Evolutionary conservation across 1,140 invertebrate species (phyloP).

Genomic region (Nixonia krombeini): DNA sequence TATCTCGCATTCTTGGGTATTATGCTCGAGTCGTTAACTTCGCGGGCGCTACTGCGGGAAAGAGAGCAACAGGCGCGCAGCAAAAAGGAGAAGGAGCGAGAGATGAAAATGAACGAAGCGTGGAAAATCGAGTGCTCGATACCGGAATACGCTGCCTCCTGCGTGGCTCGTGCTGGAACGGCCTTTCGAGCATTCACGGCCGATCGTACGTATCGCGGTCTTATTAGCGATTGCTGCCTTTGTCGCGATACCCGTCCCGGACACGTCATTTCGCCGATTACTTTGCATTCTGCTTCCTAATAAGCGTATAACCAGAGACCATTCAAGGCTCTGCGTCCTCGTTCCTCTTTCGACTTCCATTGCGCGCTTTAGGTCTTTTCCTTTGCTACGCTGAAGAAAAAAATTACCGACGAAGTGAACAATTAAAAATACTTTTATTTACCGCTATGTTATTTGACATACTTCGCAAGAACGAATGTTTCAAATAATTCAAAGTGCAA

Average conservation of each 20-base stretch:
- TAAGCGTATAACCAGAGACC: neutral
- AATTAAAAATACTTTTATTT: too few species aligned
- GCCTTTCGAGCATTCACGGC: neutral
- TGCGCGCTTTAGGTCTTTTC: neutral
- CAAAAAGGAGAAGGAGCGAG: neutral
- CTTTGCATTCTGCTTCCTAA: neutral
- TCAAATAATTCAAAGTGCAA: too few species aligned
- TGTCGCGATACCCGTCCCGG: neutral
- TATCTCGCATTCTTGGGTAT: conserved; percentile 5
- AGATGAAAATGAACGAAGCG: conserved; percentile 6
- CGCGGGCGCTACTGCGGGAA: neutral
- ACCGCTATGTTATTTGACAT: too few species aligned
- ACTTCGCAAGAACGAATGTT: too few species aligned
- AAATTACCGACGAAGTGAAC: too few species aligned
- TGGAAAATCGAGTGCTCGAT: conserved; percentile 2
- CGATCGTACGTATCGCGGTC: neutral
- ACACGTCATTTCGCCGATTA: neutral
- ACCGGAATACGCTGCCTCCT: neutral
- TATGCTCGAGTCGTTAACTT: neutral
- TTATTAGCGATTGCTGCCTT: neutral
- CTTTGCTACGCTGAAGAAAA: too few species aligned
- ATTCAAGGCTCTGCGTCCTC: neutral
- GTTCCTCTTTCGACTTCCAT: neutral
- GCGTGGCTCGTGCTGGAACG: neutral
- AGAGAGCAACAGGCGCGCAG: neutral